phyloP scores from a whole-genome alignment of 2,888 invertebrate species.

The Plusia festucae region DNA sequence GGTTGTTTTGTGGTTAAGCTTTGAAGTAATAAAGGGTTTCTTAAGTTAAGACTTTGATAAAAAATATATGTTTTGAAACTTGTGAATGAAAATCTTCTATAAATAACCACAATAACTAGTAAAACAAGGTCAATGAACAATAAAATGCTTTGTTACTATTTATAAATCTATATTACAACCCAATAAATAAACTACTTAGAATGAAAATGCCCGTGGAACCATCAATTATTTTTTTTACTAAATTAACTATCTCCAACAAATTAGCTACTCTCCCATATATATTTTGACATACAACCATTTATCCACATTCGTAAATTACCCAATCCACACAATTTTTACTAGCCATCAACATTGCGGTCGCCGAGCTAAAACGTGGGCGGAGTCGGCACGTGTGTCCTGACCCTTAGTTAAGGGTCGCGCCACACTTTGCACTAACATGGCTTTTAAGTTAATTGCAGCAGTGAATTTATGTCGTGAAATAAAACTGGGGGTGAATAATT shows the following conservation, averaged over 20 bases:
- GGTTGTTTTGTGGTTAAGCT: constrained; percentile 70
- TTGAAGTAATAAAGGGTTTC: constrained; percentile 56
- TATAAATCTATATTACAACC: neutral
- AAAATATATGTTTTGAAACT: neutral
- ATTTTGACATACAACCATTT: constrained; percentile 6
- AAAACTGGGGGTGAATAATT: constrained; percentile 74
- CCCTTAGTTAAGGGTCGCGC: constrained; percentile 83
- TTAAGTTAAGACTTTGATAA: constrained; percentile 16
- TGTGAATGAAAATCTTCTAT: neutral
- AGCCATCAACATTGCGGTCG: constrained; percentile 67
- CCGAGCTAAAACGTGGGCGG: constrained; percentile 77
- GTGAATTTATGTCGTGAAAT: constrained; percentile 73
- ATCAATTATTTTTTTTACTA: neutral
- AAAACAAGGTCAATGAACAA: neutral
- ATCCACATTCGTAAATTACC: constrained; percentile 39
- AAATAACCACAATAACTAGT: neutral
- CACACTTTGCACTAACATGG: constrained; percentile 77
- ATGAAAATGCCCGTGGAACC: neutral
- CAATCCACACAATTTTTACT: constrained; percentile 49
- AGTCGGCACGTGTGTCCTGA: constrained; percentile 79
- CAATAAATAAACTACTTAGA: neutral
- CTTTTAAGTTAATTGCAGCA: constrained; percentile 85
- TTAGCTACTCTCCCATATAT: constrained; percentile 5
- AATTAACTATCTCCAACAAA: neutral
- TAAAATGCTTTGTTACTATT: neutral